Evolutionary conservation across 2,888 invertebrate genomes (phyloP).

Genomic region (Cheilosia vernalis): DNA sequence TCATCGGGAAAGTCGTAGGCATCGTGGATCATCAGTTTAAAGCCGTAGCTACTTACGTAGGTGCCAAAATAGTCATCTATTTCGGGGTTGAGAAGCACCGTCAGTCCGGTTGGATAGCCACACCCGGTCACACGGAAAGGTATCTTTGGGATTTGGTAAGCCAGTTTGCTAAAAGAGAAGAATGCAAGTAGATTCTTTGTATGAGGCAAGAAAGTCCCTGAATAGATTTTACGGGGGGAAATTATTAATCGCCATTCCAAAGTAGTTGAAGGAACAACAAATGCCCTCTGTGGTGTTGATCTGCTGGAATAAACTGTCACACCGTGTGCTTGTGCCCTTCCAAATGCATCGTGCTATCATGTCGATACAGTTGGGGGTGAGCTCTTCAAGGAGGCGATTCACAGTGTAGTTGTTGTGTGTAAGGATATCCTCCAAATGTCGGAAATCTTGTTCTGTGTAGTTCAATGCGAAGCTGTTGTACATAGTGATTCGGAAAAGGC

Average conservation of each 20-base stretch:
- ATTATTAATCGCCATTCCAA: conserved; percentile 82
- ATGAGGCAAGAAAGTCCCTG: neutral
- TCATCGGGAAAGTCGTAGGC: conserved; percentile 87
- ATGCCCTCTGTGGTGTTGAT: conserved; percentile 84
- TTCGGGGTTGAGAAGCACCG: conserved; percentile 85
- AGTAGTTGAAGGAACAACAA: conserved; percentile 89
- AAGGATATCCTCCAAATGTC: conserved; percentile 77
- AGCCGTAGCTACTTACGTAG: conserved; percentile 86
- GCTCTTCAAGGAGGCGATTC: conserved; percentile 74
- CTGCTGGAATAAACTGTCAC: conserved; percentile 85
- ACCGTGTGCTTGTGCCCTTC: conserved; percentile 86
- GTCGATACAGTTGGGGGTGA: conserved; percentile 85
- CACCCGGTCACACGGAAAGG: conserved; percentile 88
- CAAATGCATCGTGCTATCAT: conserved; percentile 86
- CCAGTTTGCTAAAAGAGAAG: conserved; percentile 78
- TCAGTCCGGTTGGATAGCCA: conserved; percentile 88
- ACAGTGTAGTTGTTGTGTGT: conserved; percentile 79
- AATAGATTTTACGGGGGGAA: conserved; percentile 79
- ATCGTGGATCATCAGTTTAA: conserved; percentile 87
- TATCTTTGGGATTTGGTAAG: conserved; percentile 81
- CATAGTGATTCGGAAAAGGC: conserved; percentile 79
- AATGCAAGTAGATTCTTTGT: neutral
- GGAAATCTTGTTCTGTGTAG: conserved; percentile 77
- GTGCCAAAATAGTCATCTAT: conserved; percentile 87
- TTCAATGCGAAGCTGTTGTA: conserved; percentile 77